Evolutionary conservation across 2,888 invertebrate genomes (phyloP).

Genomic region (Fissipunctia ypsillon): DNA sequence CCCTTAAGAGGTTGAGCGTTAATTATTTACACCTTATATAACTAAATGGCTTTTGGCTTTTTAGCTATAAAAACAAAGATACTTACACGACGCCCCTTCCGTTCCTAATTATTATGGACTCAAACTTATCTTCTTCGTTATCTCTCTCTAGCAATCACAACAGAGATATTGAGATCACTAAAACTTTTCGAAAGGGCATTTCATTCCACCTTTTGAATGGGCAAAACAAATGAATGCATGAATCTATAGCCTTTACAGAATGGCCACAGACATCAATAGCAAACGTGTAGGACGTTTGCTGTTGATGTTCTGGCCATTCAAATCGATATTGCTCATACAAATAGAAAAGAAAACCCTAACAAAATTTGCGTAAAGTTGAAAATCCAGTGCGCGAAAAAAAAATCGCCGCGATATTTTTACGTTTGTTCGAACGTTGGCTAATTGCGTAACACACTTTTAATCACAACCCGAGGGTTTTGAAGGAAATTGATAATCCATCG

Average conservation of each 20-base stretch:
- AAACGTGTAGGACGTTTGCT: not conserved
- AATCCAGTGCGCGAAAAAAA: too few species aligned
- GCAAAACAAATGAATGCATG: slow-evolving; percentile 18
- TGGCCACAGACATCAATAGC: slow-evolving; percentile 2
- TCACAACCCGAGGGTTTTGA: too few species aligned
- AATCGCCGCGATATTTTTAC: too few species aligned
- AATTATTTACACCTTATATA: too few species aligned
- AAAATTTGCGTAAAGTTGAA: slow-evolving; percentile 30
- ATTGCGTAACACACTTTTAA: too few species aligned
- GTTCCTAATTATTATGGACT: slow-evolving; percentile 23
- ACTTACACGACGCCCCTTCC: slow-evolving; percentile 18
- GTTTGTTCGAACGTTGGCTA: too few species aligned
- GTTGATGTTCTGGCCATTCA: not conserved
- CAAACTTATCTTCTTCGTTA: slow-evolving; percentile 36
- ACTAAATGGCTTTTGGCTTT: slow-evolving; percentile 17
- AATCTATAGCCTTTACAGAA: slow-evolving; percentile 33
- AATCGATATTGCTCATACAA: slow-evolving; percentile 23
- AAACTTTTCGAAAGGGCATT: slow-evolving; percentile 33
- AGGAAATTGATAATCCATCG: too few species aligned
- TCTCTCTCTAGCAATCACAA: slow-evolving; percentile 24
- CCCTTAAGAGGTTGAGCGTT: too few species aligned
- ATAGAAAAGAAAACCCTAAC: slow-evolving; percentile 14
- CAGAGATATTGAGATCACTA: slow-evolving; percentile 24
- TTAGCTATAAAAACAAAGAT: slow-evolving; percentile 28
- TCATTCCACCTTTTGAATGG: slow-evolving; percentile 21